Conservation (phyloP, 2,797 vertebrate genomes). For the Propithecus deckenii region DNA sequence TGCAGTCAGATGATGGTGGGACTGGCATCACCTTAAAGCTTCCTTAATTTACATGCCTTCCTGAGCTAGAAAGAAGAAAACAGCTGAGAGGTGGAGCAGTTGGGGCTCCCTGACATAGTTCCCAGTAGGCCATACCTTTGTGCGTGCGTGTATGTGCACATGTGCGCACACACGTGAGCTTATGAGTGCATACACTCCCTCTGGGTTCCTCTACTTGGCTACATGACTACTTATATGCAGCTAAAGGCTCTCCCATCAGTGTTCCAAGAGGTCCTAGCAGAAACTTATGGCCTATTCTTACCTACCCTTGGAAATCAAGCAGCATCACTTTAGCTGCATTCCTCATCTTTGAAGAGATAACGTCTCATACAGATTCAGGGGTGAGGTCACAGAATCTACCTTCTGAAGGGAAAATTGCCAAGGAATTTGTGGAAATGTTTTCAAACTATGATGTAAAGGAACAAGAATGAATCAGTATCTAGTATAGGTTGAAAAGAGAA, state of each 20-base stretch:
- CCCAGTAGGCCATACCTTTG: background rate
- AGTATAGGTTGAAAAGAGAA: background rate
- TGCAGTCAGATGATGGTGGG: background rate
- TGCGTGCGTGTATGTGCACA: background rate
- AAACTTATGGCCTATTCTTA: background rate
- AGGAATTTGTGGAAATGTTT: background rate
- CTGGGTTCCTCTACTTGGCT: background rate
- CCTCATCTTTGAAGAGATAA: background rate
- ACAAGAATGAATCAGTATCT: background rate
- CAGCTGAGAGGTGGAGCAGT: background rate
- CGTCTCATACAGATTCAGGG: background rate
- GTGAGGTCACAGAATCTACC: too few relatives aligned
- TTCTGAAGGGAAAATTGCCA: background rate
- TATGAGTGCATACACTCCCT: background rate
- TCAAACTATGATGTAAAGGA: background rate
- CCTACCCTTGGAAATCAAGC: background rate
- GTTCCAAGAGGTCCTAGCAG: background rate
- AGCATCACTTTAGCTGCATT: background rate
- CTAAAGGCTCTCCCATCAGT: background rate
- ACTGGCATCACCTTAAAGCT: background rate
- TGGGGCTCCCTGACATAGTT: too few relatives aligned
- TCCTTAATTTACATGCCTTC: background rate
- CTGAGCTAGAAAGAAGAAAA: background rate
- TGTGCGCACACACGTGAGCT: rapidly evolving
- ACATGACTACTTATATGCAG: background rate